Evolutionary conservation across 1,140 invertebrate genomes (phyloP).

Genomic region (Pectinophora gossypiella): DNA sequence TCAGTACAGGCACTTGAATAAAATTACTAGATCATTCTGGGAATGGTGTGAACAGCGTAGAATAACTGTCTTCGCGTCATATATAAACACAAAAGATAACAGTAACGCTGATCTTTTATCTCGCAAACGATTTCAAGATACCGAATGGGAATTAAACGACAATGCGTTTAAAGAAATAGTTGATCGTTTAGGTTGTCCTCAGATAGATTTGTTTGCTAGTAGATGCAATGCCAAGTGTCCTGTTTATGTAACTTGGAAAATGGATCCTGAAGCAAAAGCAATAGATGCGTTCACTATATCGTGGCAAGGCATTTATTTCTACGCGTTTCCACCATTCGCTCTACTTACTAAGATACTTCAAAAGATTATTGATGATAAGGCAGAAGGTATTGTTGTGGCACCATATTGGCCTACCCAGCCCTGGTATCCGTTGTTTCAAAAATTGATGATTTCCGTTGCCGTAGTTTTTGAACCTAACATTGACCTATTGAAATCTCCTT

Average conservation of each 20-base stretch:
- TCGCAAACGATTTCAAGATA: neutral
- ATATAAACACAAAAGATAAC: slow-evolving; percentile 6
- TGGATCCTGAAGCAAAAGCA: neutral
- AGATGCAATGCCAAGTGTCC: slow-evolving; percentile 4
- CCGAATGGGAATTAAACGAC: slow-evolving; percentile 2
- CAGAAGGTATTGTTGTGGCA: slow-evolving; percentile 16
- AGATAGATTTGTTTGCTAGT: slow-evolving; percentile 5
- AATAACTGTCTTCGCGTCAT: slow-evolving; percentile 4
- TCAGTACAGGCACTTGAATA: slow-evolving; percentile 3
- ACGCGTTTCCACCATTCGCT: slow-evolving; percentile 15
- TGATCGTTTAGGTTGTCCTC: neutral
- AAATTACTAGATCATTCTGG: slow-evolving; percentile 5
- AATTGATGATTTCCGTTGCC: neutral
- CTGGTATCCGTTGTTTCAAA: slow-evolving; percentile 31
- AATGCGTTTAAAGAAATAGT: slow-evolving; percentile 5
- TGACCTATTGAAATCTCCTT: slow-evolving; percentile 15
- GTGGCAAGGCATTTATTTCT: slow-evolving; percentile 2
- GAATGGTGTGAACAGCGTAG: slow-evolving; percentile 6
- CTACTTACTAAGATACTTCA: slow-evolving; percentile 6
- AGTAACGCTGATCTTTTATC: neutral
- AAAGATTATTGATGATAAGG: slow-evolving; percentile 13
- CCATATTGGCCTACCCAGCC: slow-evolving; percentile 19
- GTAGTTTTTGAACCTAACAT: slow-evolving; percentile 9
- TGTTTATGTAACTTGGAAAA: slow-evolving; percentile 5
- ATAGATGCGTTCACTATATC: slow-evolving; percentile 5